Base-by-base conservation (phyloP, 2,797 vertebrate species). In the Miichthys miiuy region DNA sequence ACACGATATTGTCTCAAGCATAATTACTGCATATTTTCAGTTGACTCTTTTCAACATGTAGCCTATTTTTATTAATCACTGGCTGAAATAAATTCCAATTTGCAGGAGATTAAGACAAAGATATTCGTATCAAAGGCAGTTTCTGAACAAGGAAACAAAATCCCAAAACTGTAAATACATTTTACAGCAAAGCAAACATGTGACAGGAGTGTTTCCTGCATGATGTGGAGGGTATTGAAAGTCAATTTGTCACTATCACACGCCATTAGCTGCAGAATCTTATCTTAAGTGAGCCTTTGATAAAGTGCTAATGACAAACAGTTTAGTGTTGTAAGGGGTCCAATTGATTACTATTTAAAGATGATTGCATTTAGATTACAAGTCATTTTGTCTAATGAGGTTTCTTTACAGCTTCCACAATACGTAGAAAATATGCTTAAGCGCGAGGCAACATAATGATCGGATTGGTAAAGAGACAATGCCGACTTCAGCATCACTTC, bases 311-410 rank as follows among this genome's bases (percentile, higher is more conserved):
- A 93, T 93, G 92, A 92, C 91, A 90, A 94, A 91, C 90, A 93
- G 91, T 91, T 91, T 89, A 92, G 89, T 78, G 80, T 80, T 88
- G 86, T 84, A 80, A 92, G 69, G 82, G 83, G 92, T 91, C 83
- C 91, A 72, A 95, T 93, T 94, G 94, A 94, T 94, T 91, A 87
- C 89, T 92, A 92, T 93, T 94, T 93, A 92, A 94, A 94, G 91
- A 92, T 91, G 87, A 91, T 83, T 89, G 91, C 87, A 62, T 92
- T 90, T 88, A 91, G 91, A 92, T 93, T 92, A 91, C 70, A 90
- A 90, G 89, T 87, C 84, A 90, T 93, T 92, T 90, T 89, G 90
- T 81, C 90, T 94, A 90, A 92, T 93, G 90, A 91, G 89, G 74
- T 87, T 81, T 76, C 89, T 85, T 92, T 85, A 83, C 72, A 84